Conservation (phyloP, 2,888 invertebrate species). For the Anticlea derivata region DNA sequence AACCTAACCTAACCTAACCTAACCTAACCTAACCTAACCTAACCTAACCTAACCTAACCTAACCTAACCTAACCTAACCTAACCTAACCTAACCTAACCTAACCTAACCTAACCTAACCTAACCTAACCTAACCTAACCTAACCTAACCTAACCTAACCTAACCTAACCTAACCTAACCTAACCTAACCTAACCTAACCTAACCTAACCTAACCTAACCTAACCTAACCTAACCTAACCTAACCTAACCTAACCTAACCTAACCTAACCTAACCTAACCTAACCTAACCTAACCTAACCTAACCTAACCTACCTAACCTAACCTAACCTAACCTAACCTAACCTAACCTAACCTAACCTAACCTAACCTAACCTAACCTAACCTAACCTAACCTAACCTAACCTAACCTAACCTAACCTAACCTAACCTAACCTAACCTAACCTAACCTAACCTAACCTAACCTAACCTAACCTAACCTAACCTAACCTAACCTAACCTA, state of each 20-base stretch:
- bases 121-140: constrained; percentile 28
- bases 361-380: constrained; percentile 36
- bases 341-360: constrained; percentile 39
- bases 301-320: constrained; percentile 23
- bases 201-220: constrained; percentile 23
- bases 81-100: constrained; percentile 27
- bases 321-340: constrained; percentile 37
- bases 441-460: constrained; percentile 23
- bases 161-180: constrained; percentile 30
- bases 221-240: constrained; percentile 37
- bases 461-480: constrained; percentile 36
- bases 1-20: constrained; percentile 36
- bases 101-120: constrained; percentile 31
- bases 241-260: constrained; percentile 32
- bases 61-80: constrained; percentile 19
- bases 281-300: constrained; percentile 27
- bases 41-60: constrained; percentile 23
- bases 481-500: constrained; percentile 31
- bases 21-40: constrained; percentile 32
- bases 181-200: constrained; percentile 19
- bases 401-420: constrained; percentile 31
- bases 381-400: constrained; percentile 30
- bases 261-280: constrained; percentile 35
- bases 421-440: constrained; percentile 21
- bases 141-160: constrained; percentile 29